Base-by-base conservation (phyloP, 2,113 vertebrate genomes). In the Albula goreensis region DNA sequence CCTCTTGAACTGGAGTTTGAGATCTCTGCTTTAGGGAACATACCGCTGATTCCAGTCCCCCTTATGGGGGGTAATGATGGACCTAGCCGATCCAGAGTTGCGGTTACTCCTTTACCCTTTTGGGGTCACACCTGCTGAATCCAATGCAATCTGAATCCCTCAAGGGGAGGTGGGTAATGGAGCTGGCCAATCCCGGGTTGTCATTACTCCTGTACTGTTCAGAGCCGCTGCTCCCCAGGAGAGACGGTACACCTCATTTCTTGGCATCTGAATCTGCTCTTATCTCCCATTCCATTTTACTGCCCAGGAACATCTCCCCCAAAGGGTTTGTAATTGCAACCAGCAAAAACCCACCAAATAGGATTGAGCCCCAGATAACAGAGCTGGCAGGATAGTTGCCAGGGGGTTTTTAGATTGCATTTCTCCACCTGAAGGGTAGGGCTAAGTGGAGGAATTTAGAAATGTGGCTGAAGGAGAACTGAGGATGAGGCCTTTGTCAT, bases 301-400 rank as follows among this genome's bases (percentile, higher is more conserved):
- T 25, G 70, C 9, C n/a, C 17, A 22, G 60, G 60, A 66, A 66
- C 60, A 85, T 74, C 83, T 91, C 77, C 88, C 88, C 17, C 49
- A 86, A 87, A 86, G 88, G 81, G 52, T 77, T 56, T 77, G 83
- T 57, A 80, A 84, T 81, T 78, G 81, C 60, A 78, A 88, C 31
- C 31, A 86, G 89, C 88, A 87, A 88, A 87, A 78, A 89, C 90
- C 92, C 83, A 84, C 81, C 86, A 81, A 83, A 83, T 82, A 83
- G 79, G 66, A 85, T 83, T 82, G 87, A 60, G 86, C 80, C 84
- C 31, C 50, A 82, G 85, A 86, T 81, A 80, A 56, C 63, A 50
- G 91, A 87, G 83, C 89, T 85, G 88, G 87, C 90, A 88, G 81
- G 77, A 88, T 88, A 66, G 50, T 89, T 83, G 70, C 87, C 82